Evolutionary conservation across 2,888 invertebrate genomes (phyloP).

Genomic region (Chymomyza caudatula): DNA sequence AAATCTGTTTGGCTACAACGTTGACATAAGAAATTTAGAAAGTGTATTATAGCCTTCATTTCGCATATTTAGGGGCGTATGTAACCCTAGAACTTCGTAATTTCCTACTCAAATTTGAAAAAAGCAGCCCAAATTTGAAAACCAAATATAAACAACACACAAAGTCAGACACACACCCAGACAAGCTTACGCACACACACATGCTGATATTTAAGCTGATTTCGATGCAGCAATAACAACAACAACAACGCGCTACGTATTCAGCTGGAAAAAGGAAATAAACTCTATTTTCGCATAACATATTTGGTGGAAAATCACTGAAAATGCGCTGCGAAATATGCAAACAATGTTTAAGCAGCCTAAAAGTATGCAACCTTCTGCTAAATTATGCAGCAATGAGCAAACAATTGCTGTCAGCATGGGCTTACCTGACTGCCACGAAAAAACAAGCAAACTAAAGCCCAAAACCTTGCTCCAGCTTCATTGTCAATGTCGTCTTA

Average conservation of each 20-base stretch:
- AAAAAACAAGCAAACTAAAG: slow-evolving; percentile 1
- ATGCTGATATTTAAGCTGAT: slow-evolving; percentile 9
- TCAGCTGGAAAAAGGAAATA: neutral
- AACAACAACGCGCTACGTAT: neutral
- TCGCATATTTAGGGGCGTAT: too few species aligned
- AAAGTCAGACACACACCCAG: slow-evolving; percentile 10
- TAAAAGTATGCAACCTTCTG: slow-evolving; percentile 51
- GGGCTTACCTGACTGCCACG: slow-evolving; percentile 2
- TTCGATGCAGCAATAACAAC: neutral
- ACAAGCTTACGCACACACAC: too few species aligned
- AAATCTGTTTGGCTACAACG: too few species aligned
- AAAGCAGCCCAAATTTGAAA: too few species aligned
- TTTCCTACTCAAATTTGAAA: too few species aligned
- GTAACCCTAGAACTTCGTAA: too few species aligned
- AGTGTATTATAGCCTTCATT: too few species aligned
- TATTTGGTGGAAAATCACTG: neutral
- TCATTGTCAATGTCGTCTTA: slow-evolving; percentile 72
- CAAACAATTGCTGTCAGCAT: slow-evolving; percentile 65
- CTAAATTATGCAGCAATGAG: slow-evolving; percentile 67
- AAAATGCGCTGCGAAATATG: slow-evolving; percentile 63
- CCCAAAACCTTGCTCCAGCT: slow-evolving; percentile 18
- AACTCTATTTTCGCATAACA: neutral
- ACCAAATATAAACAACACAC: too few species aligned
- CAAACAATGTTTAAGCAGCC: slow-evolving; percentile 62
- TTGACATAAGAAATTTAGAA: too few species aligned